A percentile compares a stretch with the other conserved stretches of the same genome.
Evolutionary conservation across 1,140 invertebrate genomes (phyloP).

Genomic region (Harpegnathos saltator): DNA sequence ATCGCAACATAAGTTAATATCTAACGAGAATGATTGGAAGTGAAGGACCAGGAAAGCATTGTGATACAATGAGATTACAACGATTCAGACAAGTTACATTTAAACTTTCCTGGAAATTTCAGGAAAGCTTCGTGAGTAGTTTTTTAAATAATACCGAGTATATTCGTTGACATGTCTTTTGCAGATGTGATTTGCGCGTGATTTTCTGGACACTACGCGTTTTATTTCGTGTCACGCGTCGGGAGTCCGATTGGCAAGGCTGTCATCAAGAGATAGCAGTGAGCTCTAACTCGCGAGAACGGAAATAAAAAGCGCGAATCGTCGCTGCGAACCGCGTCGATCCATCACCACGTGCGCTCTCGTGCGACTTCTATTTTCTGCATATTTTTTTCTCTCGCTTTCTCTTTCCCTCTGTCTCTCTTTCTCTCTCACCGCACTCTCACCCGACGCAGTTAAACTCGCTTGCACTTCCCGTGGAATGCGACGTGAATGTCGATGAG

Average conservation of each 20-base stretch:
- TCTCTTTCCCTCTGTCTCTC: not conserved
- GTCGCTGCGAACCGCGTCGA: slow-evolving; percentile 33
- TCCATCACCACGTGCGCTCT: slow-evolving; percentile 34
- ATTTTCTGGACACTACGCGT: slow-evolving; percentile 9
- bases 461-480: slow-evolving; percentile 35
- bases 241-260: slow-evolving; percentile 18
- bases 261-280: slow-evolving; percentile 41
- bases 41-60: not conserved
- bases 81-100: not conserved
- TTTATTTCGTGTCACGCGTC: slow-evolving; percentile 49
- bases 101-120: not conserved
- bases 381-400: not conserved
- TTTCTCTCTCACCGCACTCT: not conserved
- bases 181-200: not conserved
- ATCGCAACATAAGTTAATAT: not conserved
- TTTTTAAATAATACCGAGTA: not conserved
- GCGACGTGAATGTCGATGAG: slow-evolving; percentile 65
- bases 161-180: not conserved
- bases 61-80: not conserved
- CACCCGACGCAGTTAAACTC: slow-evolving; percentile 30
- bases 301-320: slow-evolving; percentile 58
- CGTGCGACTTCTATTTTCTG: slow-evolving; percentile 5
- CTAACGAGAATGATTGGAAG: not conserved
- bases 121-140: not conserved
- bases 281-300: slow-evolving; percentile 29